Percentiles rank a stretch among this genome's conserved stretches.
These are phyloP conservation scores for Drosophila tsacasi DNA, from an alignment of 1,140 invertebrate species.

Conservation along the genomic window DNA sequence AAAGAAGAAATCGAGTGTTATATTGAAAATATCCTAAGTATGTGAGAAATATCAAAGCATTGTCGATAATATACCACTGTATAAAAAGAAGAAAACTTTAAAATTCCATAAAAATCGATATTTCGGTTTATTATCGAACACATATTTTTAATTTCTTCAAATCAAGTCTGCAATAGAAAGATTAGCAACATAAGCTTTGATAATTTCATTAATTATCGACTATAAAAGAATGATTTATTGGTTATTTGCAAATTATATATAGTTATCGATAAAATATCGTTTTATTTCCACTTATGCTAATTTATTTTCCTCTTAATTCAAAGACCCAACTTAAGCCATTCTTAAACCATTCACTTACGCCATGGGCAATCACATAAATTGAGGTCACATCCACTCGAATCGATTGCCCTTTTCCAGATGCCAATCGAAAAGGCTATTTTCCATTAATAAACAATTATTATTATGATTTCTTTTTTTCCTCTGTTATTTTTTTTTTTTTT, in stretches of 20 bases:
- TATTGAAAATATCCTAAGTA: too few relatives aligned
- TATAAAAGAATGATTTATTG: neutral
- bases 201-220: neutral
- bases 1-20: too few relatives aligned
- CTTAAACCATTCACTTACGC: conserved; percentile 34
- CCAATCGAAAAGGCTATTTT: conserved; percentile 52
- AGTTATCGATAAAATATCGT: neutral
- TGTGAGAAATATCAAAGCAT: too few relatives aligned
- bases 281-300: neutral
- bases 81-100: too few relatives aligned
- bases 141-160: too few relatives aligned
- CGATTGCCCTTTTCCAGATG: conserved; percentile 54
- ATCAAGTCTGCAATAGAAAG: neutral
- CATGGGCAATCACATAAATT: conserved; percentile 30
- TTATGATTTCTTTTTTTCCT: conserved; percentile 38
- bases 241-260: rapidly evolving
- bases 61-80: too few relatives aligned
- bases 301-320: conserved; percentile 7
- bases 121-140: too few relatives aligned
- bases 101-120: too few relatives aligned
- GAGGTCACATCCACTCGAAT: conserved; percentile 57
- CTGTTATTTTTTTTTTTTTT: conserved; percentile 25
- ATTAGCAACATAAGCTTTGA: neutral
- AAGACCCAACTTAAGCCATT: conserved; percentile 4
- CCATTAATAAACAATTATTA: conserved; percentile 74